A percentile compares a stretch with the other conserved stretches of the same genome.
Evolutionary conservation across 2,797 vertebrate species (phyloP).

Genomic region (Halcyon leucocephala): DNA sequence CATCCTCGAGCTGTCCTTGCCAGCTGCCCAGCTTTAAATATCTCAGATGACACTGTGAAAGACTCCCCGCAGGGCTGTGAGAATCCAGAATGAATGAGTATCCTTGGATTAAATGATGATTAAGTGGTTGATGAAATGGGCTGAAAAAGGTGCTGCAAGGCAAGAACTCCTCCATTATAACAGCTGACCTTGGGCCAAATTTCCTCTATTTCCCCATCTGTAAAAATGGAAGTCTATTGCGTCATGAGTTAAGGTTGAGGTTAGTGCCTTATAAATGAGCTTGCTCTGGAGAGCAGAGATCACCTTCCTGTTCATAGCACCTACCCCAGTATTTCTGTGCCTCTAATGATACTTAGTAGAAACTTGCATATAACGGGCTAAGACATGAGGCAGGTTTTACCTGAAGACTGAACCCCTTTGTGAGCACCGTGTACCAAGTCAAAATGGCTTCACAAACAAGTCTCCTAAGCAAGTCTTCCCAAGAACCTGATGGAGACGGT

Average conservation of each 20-base stretch:
- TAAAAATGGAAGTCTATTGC: constrained; percentile 5
- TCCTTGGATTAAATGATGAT: constrained; percentile 49
- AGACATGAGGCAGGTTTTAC: not conserved
- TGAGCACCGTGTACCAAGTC: not conserved
- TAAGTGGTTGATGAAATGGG: not conserved
- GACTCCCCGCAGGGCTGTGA: not conserved
- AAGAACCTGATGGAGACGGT: not conserved
- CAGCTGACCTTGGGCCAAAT: not conserved
- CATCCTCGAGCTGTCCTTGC: constrained; percentile 15
- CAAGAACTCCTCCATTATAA: constrained; percentile 42
- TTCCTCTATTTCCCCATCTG: not conserved
- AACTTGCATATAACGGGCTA: not conserved
- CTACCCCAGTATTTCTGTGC: not conserved
- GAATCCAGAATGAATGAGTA: constrained; percentile 1
- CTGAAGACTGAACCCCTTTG: not conserved
- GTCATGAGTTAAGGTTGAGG: not conserved
- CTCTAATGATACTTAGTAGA: not conserved
- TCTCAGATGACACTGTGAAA: not conserved
- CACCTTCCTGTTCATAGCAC: not conserved
- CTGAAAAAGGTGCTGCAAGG: constrained; percentile 43
- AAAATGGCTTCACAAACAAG: not conserved
- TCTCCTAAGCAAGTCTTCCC: not conserved
- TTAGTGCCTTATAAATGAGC: not conserved
- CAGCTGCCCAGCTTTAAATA: constrained; percentile 19
- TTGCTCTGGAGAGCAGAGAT: not conserved